Evolutionary conservation across 2,888 invertebrate genomes (phyloP), one percentile per base, ranked within the genome.

Genomic region (Meiosimyza decipiens): DNA sequence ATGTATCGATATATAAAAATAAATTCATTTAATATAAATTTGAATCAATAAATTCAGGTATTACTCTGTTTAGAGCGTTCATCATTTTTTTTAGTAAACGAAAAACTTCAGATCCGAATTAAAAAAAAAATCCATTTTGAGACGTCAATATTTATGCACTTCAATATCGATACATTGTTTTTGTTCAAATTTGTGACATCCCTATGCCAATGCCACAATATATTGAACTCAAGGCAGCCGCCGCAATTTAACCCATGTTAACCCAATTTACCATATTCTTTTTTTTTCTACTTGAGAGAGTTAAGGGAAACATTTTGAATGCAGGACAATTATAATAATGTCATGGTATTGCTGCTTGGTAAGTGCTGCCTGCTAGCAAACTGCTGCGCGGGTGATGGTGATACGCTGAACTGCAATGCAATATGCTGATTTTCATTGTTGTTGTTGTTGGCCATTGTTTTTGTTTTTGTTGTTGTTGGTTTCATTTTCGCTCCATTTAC

Each of bases 231-330:
- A 22, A 59, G 40, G 40, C 40, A 9, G 40, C 40, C 40, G 40
- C 40, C 40, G 9, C 60, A 52, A 33, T 15, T 51, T 51, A 57
- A 62, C 60, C 70, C 71, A 33, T 59, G 33, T 71, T 71, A 66
- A 67, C 65, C 71, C 66, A 54, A 66, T 66, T 67, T 66, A 66
- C n/a, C 51, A 71, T 59, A 50, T 59, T 69, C 67, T 51, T 49
- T 54, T 22, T 52, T 69, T 55, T 59, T 73, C 71, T 72, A 33
- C 49, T 49, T 49, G 2, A 40, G 2, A 40, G 9, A 40, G 40
- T 40, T 40, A 9, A 9, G 40, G 40, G 9, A 40, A 40, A 40
- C 9, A 40, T 40, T 40, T 40, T 40, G 9, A 40, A 40, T 40
- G 40, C 6, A 40, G 40, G 40, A 40, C 40, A 40, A 40, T 40